A percentile compares a stretch with the other conserved stretches of the same genome.
Conservation (phyloP, 2,888 invertebrate genomes). For the Caenorhabditis sinica region DNA sequence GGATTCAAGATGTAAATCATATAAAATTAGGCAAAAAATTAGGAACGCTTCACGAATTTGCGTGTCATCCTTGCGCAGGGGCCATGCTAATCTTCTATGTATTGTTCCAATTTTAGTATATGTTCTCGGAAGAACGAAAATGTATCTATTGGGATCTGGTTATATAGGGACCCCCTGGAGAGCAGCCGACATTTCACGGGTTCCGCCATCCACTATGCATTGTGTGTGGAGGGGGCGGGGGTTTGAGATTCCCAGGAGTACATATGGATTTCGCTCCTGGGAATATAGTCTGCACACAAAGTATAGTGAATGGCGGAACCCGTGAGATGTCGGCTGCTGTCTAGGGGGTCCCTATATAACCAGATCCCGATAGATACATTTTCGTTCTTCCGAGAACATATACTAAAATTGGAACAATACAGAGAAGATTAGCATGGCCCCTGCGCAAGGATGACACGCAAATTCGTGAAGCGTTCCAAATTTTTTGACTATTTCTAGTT, state of each 20-base stretch:
- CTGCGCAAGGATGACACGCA: conserved; percentile 95
- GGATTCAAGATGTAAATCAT: too few species aligned
- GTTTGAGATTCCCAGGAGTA: too few species aligned
- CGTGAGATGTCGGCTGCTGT: too few species aligned
- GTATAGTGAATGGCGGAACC: too few species aligned
- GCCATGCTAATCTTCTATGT: conserved; percentile 95
- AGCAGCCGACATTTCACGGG: not conserved
- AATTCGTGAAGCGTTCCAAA: conserved; percentile 93
- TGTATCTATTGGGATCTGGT: not conserved
- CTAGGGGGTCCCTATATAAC: too few species aligned
- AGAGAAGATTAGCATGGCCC: conserved; percentile 95
- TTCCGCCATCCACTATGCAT: too few species aligned
- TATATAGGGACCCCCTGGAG: not conserved
- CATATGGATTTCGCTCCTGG: too few species aligned
- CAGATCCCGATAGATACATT: too few species aligned
- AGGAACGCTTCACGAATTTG: conserved; percentile 94
- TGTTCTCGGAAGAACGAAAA: conserved; percentile 66
- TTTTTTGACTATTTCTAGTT: too few species aligned
- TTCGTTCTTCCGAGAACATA: conserved; percentile 68
- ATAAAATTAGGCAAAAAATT: conserved; percentile 84
- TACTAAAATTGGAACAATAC: conserved; percentile 92
- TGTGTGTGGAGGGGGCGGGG: too few species aligned
- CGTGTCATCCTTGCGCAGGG: conserved; percentile 95
- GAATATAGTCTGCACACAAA: too few species aligned
- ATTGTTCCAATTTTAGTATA: conserved; percentile 90